Evolutionary conservation across 2,888 invertebrate species (phyloP), one percentile per base, ranked within the genome.

Genomic region (Chironomus tentans): DNA sequence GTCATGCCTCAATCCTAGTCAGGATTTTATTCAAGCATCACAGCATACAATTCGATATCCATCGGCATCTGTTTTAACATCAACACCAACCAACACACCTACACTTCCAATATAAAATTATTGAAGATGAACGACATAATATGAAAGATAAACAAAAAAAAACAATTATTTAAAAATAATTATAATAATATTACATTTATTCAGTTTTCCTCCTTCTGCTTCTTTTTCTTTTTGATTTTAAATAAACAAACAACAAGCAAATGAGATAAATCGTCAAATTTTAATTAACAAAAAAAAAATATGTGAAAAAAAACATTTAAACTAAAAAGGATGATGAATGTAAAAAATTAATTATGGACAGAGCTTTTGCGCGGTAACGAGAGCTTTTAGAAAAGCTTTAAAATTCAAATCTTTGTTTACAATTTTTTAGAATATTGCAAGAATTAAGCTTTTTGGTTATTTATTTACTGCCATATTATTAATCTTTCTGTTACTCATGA

Each of bases 1-100:
- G 83, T 84, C 84, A 82, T 84, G 84, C 81, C 81, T 84, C 81
- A 84, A 84, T 84, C 83, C 83, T 78, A 84, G 84, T 85, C 88
- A 84, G 85, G 87, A 83, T 86, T 88, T 81, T 80, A 82, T 84
- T 81, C 84, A 84, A 80, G 84, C 84, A 82, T 83, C 84, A 82
- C 84, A 84, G 81, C 84, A 84, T 79, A 84, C 84, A 82, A 83
- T 84, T 82, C 84, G 84, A 80, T 84, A 84, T 84, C 84, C 84
- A 84, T 84, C 84, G 83, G 83, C 84, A 83, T 84, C 84, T 78
- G 81, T 84, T 81, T 77, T 84, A 83, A 84, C 84, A 83, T 83
- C 84, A 82, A 84, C 84, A 83, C 84, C 84, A 83, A 84, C 84
- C 82, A 70, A 70, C 24, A 84, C 84, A 83, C 84, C 84, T 83